Base-by-base conservation (phyloP, 2,888 invertebrate genomes). In the Drosophila niveifrons region DNA sequence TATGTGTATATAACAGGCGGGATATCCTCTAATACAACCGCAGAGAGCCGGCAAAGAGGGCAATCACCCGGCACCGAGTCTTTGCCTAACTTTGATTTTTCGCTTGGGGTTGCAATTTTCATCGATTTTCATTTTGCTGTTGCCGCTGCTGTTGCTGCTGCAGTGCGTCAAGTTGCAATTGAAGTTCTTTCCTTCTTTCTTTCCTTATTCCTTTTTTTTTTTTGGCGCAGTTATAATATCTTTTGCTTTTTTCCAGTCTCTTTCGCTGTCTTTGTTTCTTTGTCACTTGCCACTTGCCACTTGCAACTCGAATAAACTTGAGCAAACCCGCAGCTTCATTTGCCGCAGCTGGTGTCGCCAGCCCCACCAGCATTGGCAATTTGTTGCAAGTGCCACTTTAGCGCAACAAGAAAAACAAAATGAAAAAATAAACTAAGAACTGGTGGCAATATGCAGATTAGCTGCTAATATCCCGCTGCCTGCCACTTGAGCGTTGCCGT, bases 101-200 rank as follows among this genome's bases (percentile, higher is more conserved):
- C 57, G 82, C 80, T 77, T 70, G 65, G 87, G 86, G 88, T 86
- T 87, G 86, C 88, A 81, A 82, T 88, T 87, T 80, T 79, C 82
- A 87, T 87, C 84, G 86, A 87, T 87, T 87, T 80, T 80, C 72
- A 70, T 61, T 39, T 65, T 13, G 9, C 34, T 62, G 17, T 13
- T 61, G 36, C 23, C 29, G 44, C 44, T 58, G 61, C 46, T 50
- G 43, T 18, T 39, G 50, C 10, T 68, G 66, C 51, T 58, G 70
- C 70, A 65, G 56, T 80, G 77, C 76, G 77, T 58, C 79, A 79
- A 79, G 64, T 61, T 65, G 53, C 57, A 46, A 43, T 31, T 52
- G 61, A 28, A 36, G 18, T 47, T 17, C 2, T 50, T 39, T 36
- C 34, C 34, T 11, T 36, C 11, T n/a, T 36, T 18, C 2, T 11